Evolutionary conservation across 2,113 vertebrate genomes (phyloP).

Genomic region (Corythoichthys intestinalis): DNA sequence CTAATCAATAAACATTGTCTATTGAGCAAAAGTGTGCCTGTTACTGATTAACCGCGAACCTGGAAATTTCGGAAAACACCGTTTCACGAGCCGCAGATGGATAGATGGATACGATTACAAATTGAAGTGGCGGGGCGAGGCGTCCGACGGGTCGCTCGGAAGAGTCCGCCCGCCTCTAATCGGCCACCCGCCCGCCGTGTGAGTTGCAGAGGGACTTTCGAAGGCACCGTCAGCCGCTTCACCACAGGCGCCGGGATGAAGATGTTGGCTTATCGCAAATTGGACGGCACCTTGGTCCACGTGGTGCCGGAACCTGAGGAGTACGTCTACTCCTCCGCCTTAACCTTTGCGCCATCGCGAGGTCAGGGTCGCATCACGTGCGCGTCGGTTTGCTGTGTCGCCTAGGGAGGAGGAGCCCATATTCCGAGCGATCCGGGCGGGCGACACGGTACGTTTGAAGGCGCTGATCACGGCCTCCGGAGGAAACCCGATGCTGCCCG

Average conservation of each 20-base stretch:
- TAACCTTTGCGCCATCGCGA: background rate
- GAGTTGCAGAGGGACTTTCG: slow-evolving; percentile 41
- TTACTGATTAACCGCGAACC: too few relatives aligned
- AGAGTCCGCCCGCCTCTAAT: slow-evolving; percentile 5
- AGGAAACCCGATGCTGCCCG: slow-evolving; percentile 75
- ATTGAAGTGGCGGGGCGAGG: too few relatives aligned
- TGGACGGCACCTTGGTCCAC: slow-evolving; percentile 69
- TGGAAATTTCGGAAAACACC: too few relatives aligned
- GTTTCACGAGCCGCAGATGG: too few relatives aligned
- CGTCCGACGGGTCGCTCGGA: too few relatives aligned
- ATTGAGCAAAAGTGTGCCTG: too few relatives aligned
- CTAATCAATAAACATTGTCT: too few relatives aligned
- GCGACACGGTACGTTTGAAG: slow-evolving; percentile 66
- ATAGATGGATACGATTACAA: too few relatives aligned
- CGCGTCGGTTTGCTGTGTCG: slow-evolving; percentile 4
- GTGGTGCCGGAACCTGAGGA: slow-evolving; percentile 66
- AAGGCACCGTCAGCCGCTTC: slow-evolving; percentile 59
- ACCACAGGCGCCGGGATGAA: slow-evolving; percentile 65
- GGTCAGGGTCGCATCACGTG: slow-evolving; percentile 3
- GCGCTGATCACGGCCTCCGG: slow-evolving; percentile 64
- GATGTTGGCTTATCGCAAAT: slow-evolving; percentile 76
- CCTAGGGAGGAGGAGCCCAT: slow-evolving; percentile 66
- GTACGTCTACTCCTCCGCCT: slow-evolving; percentile 28
- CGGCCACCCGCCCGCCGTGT: slow-evolving; percentile 10
- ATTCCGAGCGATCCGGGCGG: slow-evolving; percentile 52